Evolutionary conservation across 1,140 invertebrate genomes (phyloP).

Genomic region (Sitobion miscanthi): DNA sequence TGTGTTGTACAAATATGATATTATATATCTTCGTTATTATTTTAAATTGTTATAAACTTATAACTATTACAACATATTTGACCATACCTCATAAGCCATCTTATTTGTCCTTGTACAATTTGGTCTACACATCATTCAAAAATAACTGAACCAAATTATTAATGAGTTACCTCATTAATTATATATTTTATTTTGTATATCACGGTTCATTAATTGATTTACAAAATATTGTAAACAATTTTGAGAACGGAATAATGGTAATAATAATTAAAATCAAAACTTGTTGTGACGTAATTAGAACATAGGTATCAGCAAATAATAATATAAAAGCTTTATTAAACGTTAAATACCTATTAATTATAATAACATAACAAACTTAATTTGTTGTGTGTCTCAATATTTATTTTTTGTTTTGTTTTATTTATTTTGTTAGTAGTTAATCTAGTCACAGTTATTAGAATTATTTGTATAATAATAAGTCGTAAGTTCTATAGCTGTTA

Average conservation of each 20-base stretch:
- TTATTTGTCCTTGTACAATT: not conserved
- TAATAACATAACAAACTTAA: not conserved
- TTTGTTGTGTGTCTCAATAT: not conserved
- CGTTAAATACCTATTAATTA: not conserved
- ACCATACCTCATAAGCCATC: not conserved
- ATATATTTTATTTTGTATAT: not conserved
- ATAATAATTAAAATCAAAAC: not conserved
- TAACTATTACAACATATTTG: not conserved
- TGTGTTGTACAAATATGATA: not conserved
- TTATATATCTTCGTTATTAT: conserved; percentile 1
- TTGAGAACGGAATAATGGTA: not conserved
- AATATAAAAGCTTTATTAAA: not conserved
- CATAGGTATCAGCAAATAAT: not conserved
- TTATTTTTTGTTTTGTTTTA: not conserved
- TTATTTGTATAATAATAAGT: too few species aligned
- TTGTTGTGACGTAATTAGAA: not conserved
- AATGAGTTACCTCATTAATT: not conserved
- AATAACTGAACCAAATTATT: not conserved
- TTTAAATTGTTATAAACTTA: not conserved
- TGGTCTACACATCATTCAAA: not conserved
- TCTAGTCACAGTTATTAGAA: not conserved
- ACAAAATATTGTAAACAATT: not conserved
- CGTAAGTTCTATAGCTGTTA: too few species aligned
- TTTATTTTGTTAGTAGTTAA: not conserved
- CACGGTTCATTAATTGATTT: not conserved